Percentiles rank a stretch among this genome's conserved stretches.
These are phyloP conservation scores for Festucalex cinctus DNA, from an alignment of 2,113 vertebrate species.

Conservation along the genomic window DNA sequence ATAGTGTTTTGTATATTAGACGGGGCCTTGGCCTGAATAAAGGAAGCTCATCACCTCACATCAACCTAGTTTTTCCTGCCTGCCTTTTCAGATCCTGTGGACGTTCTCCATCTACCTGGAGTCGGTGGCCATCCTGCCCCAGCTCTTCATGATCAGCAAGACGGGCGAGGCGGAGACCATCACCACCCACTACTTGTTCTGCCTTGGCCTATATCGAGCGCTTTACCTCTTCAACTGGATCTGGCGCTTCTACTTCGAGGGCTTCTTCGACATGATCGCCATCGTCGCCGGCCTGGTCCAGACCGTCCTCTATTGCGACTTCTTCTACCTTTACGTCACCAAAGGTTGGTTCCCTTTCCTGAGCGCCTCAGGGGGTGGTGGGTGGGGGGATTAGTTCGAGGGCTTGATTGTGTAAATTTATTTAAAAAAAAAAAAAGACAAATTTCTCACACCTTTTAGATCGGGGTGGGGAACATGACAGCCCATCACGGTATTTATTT, in stretches of 20 bases:
- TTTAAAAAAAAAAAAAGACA: too few species aligned
- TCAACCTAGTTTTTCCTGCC: too few species aligned
- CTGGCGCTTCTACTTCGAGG: slow-evolving; percentile 98
- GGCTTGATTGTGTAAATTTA: too few species aligned
- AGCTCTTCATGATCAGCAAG: slow-evolving; percentile 99
- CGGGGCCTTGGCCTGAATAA: too few species aligned
- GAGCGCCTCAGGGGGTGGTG: too few species aligned
- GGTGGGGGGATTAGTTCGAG: too few species aligned
- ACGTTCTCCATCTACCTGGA: slow-evolving; percentile 99
- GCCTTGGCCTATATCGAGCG: slow-evolving; percentile 90
- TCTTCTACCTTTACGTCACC: slow-evolving; percentile 99
- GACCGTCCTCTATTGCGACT: slow-evolving; percentile 98
- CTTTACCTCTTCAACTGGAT: slow-evolving; percentile 99
- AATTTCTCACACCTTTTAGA: too few species aligned
- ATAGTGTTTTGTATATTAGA: too few species aligned
- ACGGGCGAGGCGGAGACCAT: slow-evolving; percentile 98
- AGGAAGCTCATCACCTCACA: too few species aligned
- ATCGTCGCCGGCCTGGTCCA: slow-evolving; percentile 96
- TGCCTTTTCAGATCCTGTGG: slow-evolving; percentile 86
- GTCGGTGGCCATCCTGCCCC: slow-evolving; percentile 95
- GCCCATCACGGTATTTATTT: too few species aligned
- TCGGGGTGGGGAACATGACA: too few species aligned
- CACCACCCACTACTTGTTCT: slow-evolving; percentile 98
- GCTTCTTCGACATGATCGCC: slow-evolving; percentile 97
- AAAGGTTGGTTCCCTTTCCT: slow-evolving; percentile 81